Evolutionary conservation across 2,113 vertebrate genomes (phyloP).

Genomic region (Eurypyga helias): DNA sequence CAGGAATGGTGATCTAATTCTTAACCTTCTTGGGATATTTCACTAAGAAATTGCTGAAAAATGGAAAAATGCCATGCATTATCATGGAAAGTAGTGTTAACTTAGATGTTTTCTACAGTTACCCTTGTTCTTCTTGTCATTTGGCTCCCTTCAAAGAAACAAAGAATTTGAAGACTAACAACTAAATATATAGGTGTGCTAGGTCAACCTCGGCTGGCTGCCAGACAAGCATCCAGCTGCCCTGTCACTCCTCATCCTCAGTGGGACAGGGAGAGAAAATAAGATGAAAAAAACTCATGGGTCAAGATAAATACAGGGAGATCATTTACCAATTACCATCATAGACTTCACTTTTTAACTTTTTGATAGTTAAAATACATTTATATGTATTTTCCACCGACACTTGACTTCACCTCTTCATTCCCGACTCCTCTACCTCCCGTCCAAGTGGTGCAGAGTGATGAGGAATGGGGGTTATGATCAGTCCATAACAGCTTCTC

Average conservation of each 20-base stretch:
- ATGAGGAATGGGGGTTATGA: accelerated
- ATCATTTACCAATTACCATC: neutral
- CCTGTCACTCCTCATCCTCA: neutral
- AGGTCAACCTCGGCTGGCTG: neutral
- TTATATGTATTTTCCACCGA: neutral
- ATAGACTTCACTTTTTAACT: accelerated
- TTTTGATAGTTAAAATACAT: neutral
- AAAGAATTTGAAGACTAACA: neutral
- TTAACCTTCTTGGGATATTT: neutral
- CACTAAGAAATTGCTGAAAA: neutral
- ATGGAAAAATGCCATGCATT: neutral
- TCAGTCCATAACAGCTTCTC: neutral
- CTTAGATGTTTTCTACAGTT: neutral
- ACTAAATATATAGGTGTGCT: neutral
- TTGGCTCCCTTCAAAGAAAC: neutral
- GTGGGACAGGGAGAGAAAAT: neutral
- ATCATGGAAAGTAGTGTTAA: neutral
- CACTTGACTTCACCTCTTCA: neutral
- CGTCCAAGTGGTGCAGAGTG: accelerated
- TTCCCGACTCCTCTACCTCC: neutral
- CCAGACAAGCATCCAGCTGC: accelerated
- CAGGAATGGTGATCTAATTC: neutral
- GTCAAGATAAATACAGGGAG: too few relatives aligned
- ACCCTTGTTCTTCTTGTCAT: neutral
- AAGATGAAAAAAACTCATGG: neutral